Base-by-base conservation (phyloP, 2,797 vertebrate genomes). In the Neoniphon sammara region DNA sequence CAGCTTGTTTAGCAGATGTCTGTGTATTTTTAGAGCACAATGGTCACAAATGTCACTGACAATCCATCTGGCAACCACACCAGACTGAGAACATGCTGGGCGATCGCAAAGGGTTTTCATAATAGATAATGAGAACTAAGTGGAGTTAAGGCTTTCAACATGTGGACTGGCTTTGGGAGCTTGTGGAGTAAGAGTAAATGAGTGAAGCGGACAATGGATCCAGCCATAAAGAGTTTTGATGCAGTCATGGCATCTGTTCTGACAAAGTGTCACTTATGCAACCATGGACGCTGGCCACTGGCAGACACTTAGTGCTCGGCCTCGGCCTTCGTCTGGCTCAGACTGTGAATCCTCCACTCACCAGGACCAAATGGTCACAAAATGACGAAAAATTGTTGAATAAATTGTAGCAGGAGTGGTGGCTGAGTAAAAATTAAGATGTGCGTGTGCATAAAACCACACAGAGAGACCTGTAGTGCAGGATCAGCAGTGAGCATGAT, bases 181-280 rank as follows among this genome's bases (percentile, higher is more conserved):
- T 69, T 17, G 11, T 53, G 8, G 55, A 65, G 53, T 15, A 36
- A 39, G 31, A 20, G 10, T 60, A 60, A 50, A 4, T 6, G 27
- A 72, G 64, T 64, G 27, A 17, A 62, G 67, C 70, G 77, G 70
- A 73, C 52, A 49, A 68, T 31, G 0, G 46, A 80, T 58, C 3
- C 53, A 31, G 73, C 42, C 15, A 34, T 2, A 55, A 25, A 31
- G 70, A 76, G 66, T 64, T 73, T 47, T 39, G 75, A 86, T 73
- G 66, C 58, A 12, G 57, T 60, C 61, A 49, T 74, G 75, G 81
- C 79, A 77, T 72, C 75, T 70, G 47, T 25, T 34, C 78, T 77
- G 83, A 88, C 81, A 61, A 79, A 85, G 70, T 85, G 67, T 86
- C 56, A 52, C 84, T 91, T 91, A 90, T 77, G 81, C 75, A 91